Evolutionary conservation across 2,113 vertebrate genomes (phyloP).

Genomic region (Malurus melanocephalus): DNA sequence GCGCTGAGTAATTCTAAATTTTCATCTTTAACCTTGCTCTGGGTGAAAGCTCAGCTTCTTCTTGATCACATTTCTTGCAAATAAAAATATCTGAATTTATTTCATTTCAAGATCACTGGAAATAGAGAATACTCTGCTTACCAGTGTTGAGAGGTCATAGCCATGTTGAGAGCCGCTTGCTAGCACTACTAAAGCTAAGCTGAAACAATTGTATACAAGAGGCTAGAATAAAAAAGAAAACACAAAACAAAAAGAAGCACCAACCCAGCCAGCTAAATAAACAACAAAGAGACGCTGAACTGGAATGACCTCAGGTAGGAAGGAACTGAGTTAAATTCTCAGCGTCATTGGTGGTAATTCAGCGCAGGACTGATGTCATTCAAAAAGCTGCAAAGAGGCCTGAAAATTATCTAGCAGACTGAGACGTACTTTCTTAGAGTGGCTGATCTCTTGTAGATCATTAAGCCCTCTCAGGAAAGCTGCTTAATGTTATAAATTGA

Average conservation of each 20-base stretch:
- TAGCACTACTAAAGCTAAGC: accelerated
- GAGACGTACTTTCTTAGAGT: slow-evolving; percentile 3
- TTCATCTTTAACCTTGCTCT: neutral
- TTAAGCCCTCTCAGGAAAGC: slow-evolving; percentile 52
- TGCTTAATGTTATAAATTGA: slow-evolving; percentile 48
- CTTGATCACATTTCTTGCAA: neutral
- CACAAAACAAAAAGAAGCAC: neutral
- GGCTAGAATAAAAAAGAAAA: neutral
- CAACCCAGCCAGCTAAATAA: neutral
- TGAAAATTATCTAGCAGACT: slow-evolving; percentile 63
- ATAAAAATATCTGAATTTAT: neutral
- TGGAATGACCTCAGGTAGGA: neutral
- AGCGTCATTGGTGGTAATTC: slow-evolving; percentile 10
- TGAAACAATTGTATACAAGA: neutral
- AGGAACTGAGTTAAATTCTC: slow-evolving; percentile 1
- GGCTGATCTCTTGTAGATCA: slow-evolving; percentile 40
- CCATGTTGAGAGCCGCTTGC: neutral
- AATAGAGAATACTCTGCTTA: neutral
- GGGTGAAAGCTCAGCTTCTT: neutral
- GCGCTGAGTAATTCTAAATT: neutral
- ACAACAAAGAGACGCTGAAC: neutral
- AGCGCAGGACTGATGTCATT: neutral
- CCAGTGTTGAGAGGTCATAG: neutral
- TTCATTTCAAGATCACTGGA: neutral
- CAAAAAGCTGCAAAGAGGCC: slow-evolving; percentile 47